Evolutionary conservation across 2,888 invertebrate species (phyloP).

Genomic region (Lysandra coridon): DNA sequence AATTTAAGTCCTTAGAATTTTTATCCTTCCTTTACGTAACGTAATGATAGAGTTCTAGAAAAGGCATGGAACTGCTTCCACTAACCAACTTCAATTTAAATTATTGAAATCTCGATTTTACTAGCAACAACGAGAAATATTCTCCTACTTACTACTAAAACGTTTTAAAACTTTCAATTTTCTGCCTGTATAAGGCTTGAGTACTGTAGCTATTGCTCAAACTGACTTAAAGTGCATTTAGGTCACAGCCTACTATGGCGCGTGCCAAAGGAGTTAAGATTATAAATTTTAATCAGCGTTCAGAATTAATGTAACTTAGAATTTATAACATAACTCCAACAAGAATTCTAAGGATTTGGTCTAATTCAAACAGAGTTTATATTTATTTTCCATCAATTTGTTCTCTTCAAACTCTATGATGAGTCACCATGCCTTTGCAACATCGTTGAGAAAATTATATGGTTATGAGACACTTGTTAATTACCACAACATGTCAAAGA

Average conservation of each 20-base stretch:
- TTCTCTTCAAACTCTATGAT: not conserved
- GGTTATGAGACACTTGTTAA: not conserved
- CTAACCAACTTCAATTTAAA: not conserved
- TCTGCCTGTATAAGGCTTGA: not conserved
- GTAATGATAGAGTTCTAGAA: not conserved
- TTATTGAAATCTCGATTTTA: too few species aligned
- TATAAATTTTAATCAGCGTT: slow-evolving; percentile 15
- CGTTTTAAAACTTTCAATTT: not conserved
- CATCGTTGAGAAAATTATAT: not conserved
- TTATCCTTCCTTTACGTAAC: not conserved
- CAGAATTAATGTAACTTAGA: not conserved
- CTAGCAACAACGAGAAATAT: not conserved
- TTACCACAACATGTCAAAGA: not conserved
- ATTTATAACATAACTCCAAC: not conserved
- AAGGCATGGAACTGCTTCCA: not conserved
- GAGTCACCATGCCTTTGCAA: not conserved
- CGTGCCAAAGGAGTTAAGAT: slow-evolving; percentile 17
- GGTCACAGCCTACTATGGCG: slow-evolving; percentile 16
- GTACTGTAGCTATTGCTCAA: not conserved
- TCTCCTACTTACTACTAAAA: not conserved
- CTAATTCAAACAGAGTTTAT: not conserved
- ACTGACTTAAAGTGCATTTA: slow-evolving; percentile 26
- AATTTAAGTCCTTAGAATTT: not conserved
- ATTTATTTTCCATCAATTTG: not conserved
- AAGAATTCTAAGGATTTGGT: not conserved